phyloP scores from a whole-genome alignment of 2,888 invertebrate genomes.

The Busseola fusca region DNA sequence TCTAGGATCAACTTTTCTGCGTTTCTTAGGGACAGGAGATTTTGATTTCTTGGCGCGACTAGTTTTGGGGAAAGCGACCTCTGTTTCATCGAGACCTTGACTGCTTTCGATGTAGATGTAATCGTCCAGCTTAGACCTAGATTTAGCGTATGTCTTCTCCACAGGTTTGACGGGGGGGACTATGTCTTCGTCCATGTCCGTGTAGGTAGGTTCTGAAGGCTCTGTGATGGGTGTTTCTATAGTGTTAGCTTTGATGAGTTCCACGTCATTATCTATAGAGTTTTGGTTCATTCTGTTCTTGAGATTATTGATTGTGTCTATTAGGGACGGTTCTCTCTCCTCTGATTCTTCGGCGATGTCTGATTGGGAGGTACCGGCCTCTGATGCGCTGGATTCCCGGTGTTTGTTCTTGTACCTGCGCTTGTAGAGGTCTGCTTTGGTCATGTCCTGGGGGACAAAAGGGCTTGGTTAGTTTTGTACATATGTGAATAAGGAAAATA shows the following conservation, averaged over 20 bases:
- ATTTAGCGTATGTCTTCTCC: slow-evolving; percentile 82
- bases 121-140: slow-evolving; percentile 82
- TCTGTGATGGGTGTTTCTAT: slow-evolving; percentile 77
- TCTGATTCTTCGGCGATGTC: slow-evolving; percentile 61
- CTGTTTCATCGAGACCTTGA: slow-evolving; percentile 78
- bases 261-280: slow-evolving; percentile 84
- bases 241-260: slow-evolving; percentile 82
- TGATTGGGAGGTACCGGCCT: slow-evolving; percentile 70
- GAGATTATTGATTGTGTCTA: slow-evolving; percentile 78
- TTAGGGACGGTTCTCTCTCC: slow-evolving; percentile 70
- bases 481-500: not conserved
- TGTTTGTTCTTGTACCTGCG: slow-evolving; percentile 84
- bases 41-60: slow-evolving; percentile 72
- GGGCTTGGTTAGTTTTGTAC: not conserved
- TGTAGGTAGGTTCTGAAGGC: slow-evolving; percentile 68
- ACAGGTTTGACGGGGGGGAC: slow-evolving; percentile 82
- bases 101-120: slow-evolving; percentile 84
- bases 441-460: slow-evolving; percentile 80
- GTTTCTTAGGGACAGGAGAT: slow-evolving; percentile 80
- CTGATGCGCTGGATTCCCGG: slow-evolving; percentile 73
- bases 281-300: slow-evolving; percentile 79
- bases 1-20: slow-evolving; percentile 78
- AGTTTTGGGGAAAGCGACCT: slow-evolving; percentile 79
- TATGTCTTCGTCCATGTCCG: slow-evolving; percentile 75
- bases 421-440: slow-evolving; percentile 85